These are phyloP conservation scores for Ypsolopha scabrella DNA, from an alignment of 2,888 invertebrate genomes.

Conservation along the genomic window DNA sequence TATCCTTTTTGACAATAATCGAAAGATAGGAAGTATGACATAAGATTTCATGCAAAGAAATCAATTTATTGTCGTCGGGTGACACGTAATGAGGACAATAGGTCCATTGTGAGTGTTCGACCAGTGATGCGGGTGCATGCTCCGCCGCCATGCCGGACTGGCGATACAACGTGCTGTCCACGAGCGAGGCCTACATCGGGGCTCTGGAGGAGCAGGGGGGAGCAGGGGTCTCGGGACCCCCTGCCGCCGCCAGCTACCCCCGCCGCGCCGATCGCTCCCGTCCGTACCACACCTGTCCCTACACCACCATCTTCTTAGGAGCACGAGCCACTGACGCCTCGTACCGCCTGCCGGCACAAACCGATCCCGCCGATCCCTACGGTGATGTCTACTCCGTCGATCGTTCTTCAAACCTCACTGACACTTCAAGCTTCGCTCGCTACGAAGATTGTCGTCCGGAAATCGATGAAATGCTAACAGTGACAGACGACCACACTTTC, in stretches of 20 bases:
- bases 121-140: slow-evolving; percentile 46
- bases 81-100: slow-evolving; percentile 23
- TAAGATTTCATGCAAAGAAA: slow-evolving; percentile 14
- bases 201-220: slow-evolving; percentile 18
- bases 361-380: slow-evolving; percentile 51
- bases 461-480: slow-evolving; percentile 24
- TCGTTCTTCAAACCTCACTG: slow-evolving; percentile 58
- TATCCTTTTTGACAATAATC: slow-evolving; percentile 18
- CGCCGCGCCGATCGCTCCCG: slow-evolving; percentile 64
- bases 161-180: slow-evolving; percentile 67
- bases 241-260: slow-evolving; percentile 57
- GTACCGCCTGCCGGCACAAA: slow-evolving; percentile 38
- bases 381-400: slow-evolving; percentile 59
- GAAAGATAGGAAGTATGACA: slow-evolving; percentile 31
- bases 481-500: slow-evolving; percentile 26
- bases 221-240: slow-evolving; percentile 38
- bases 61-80: slow-evolving; percentile 10
- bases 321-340: slow-evolving; percentile 38
- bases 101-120: slow-evolving; percentile 21
- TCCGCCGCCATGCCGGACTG: slow-evolving; percentile 61
- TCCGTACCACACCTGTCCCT: slow-evolving; percentile 58
- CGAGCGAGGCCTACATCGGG: slow-evolving; percentile 62
- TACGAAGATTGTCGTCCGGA: slow-evolving; percentile 58
- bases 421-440: slow-evolving; percentile 61
- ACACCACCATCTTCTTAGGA: slow-evolving; percentile 57